Evolutionary conservation across 2,113 vertebrate genomes (phyloP).

Genomic region (Labeo catla): DNA sequence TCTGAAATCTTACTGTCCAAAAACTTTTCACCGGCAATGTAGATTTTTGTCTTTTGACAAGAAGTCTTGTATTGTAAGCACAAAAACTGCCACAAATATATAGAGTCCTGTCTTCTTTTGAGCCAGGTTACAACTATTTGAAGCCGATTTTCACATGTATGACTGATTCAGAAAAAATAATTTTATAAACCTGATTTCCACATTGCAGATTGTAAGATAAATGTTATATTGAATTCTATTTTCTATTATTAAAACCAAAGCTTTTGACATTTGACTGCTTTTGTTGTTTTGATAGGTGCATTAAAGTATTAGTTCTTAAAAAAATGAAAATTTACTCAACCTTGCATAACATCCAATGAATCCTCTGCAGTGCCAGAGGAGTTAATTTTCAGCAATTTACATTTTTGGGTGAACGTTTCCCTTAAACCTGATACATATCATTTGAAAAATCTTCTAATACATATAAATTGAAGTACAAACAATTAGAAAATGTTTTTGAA

Average conservation of each 20-base stretch:
- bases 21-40: no score
- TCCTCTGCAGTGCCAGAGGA: no score
- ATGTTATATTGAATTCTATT: background rate
- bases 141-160: background rate
- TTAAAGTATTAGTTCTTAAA: no score
- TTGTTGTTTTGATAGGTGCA: background rate
- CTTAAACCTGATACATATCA: background rate
- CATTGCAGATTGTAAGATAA: background rate
- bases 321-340: no score
- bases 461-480: background rate
- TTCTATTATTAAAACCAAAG: background rate
- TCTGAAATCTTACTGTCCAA: no score
- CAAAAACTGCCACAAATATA: background rate
- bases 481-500: no score
- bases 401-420: background rate
- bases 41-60: background rate
- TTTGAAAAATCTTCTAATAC: background rate
- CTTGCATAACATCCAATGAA: no score
- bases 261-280: background rate
- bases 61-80: background rate
- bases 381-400: no score
- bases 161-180: background rate
- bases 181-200: background rate
- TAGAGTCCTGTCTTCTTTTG: background rate
- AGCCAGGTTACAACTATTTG: background rate